phyloP scores from a whole-genome alignment of 2,797 vertebrate genomes.

The Austrolebias charrua region DNA sequence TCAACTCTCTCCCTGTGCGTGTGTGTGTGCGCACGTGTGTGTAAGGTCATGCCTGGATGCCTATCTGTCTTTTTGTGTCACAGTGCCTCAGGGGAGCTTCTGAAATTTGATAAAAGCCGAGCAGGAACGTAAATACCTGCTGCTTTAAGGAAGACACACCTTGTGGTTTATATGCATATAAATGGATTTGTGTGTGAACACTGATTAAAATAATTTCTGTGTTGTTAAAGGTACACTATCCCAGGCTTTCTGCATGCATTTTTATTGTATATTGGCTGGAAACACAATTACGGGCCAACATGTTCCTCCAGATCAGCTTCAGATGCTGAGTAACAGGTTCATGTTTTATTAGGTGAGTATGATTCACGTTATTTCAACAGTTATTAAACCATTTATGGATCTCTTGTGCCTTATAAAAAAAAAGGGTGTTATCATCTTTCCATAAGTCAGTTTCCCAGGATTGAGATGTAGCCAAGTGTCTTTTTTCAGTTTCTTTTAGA shows the following conservation, averaged over 20 bases:
- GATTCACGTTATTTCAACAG: neutral
- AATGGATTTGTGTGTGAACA: conserved; percentile 2
- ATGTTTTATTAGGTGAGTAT: too few species aligned
- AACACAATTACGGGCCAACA: neutral
- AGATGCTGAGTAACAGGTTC: too few species aligned
- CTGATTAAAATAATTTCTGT: conserved; percentile 28
- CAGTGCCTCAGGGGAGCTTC: conserved; percentile 67
- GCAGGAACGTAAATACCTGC: conserved; percentile 74
- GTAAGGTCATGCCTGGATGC: conserved; percentile 77
- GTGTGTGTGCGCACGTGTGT: conserved; percentile 48
- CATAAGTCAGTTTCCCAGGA: too few species aligned
- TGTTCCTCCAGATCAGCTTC: neutral
- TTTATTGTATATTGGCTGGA: conserved; percentile 1
- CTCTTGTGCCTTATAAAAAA: neutral
- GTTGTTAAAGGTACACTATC: conserved; percentile 22
- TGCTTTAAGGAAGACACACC: conserved; percentile 66
- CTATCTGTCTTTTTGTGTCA: conserved; percentile 79
- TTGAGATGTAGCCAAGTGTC: too few species aligned
- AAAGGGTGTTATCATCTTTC: too few species aligned
- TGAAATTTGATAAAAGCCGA: conserved; percentile 80
- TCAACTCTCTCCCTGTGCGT: conserved; percentile 19
- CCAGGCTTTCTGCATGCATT: conserved; percentile 5
- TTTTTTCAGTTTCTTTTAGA: too few species aligned
- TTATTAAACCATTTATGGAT: too few species aligned
- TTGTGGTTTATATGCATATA: conserved; percentile 23